Percentiles rank a stretch among this genome's conserved stretches.
Conservation (phyloP, 2,797 vertebrate species). For the Enteromius unitaeniatus region DNA sequence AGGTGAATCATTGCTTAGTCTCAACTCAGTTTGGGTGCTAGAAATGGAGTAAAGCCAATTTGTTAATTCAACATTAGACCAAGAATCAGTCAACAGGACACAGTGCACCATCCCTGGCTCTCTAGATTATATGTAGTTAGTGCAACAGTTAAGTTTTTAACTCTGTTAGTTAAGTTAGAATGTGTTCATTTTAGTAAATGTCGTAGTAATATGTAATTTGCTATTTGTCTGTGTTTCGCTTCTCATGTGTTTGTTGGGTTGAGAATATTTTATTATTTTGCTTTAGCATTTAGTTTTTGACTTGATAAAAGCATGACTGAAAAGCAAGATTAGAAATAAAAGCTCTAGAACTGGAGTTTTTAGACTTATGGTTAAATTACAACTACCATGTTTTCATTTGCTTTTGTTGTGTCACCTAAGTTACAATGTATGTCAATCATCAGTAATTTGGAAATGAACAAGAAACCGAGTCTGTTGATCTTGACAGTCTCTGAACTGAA, state of each 20-base stretch:
- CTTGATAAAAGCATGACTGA: constrained; percentile 21
- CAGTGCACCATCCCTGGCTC: constrained; percentile 65
- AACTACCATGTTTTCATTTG: constrained; percentile 60
- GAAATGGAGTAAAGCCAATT: constrained; percentile 58
- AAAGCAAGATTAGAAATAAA: constrained; percentile 17
- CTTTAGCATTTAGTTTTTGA: constrained; percentile 9
- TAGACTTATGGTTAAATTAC: neutral
- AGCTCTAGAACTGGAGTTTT: constrained; percentile 9
- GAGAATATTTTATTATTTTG: constrained; percentile 20
- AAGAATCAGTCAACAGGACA: constrained; percentile 69
- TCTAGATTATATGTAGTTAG: constrained; percentile 59
- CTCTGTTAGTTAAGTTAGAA: constrained; percentile 58
- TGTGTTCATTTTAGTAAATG: constrained; percentile 55
- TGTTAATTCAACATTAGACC: constrained; percentile 29
- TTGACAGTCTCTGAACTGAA: constrained; percentile 63
- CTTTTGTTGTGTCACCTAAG: constrained; percentile 65
- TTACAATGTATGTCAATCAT: constrained; percentile 59
- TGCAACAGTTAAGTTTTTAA: constrained; percentile 60
- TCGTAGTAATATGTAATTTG: constrained; percentile 57
- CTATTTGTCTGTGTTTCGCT: constrained; percentile 65
- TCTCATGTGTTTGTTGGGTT: constrained; percentile 36
- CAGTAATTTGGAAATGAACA: constrained; percentile 57
- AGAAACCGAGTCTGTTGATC: constrained; percentile 66
- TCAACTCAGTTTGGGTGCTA: constrained; percentile 53
- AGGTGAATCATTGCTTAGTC: constrained; percentile 59